Percentiles rank a stretch among this genome's conserved stretches.
These are phyloP conservation scores for Caenorhabditis sp. DNA, from an alignment of 2,888 invertebrate species.

Conservation along the genomic window DNA sequence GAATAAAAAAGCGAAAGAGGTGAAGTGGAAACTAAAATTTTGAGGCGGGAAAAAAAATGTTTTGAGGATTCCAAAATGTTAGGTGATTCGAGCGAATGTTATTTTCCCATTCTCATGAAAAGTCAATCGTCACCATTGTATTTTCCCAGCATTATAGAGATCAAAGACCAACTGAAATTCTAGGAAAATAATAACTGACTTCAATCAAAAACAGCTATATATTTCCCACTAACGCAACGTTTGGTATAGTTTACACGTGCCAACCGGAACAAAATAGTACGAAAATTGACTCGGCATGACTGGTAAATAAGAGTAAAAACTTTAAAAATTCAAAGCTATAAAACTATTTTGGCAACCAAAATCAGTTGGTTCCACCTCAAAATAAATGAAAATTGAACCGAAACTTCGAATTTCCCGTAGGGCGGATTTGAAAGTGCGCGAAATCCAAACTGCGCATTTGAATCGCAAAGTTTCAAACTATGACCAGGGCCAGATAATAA, in stretches of 20 bases:
- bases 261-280: too few relatives aligned
- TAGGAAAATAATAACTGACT: background rate
- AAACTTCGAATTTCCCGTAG: background rate
- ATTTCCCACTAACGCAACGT: too few relatives aligned
- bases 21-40: background rate
- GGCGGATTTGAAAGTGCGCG: background rate
- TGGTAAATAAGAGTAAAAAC: too few relatives aligned
- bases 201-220: too few relatives aligned
- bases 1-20: too few relatives aligned
- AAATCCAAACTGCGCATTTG: background rate
- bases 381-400: background rate
- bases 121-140: background rate
- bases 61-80: too few relatives aligned
- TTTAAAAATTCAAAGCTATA: too few relatives aligned
- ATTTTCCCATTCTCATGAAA: conserved; percentile 1
- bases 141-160: background rate
- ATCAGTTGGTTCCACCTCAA: background rate
- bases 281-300: too few relatives aligned
- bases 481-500: background rate
- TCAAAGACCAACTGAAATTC: background rate
- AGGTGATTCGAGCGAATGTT: background rate
- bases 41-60: background rate
- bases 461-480: background rate
- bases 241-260: too few relatives aligned
- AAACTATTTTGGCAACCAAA: background rate